Percentiles rank a stretch among this genome's conserved stretches.
phyloP scores from a whole-genome alignment of 2,888 invertebrate species.

The Rhingia campestris region DNA sequence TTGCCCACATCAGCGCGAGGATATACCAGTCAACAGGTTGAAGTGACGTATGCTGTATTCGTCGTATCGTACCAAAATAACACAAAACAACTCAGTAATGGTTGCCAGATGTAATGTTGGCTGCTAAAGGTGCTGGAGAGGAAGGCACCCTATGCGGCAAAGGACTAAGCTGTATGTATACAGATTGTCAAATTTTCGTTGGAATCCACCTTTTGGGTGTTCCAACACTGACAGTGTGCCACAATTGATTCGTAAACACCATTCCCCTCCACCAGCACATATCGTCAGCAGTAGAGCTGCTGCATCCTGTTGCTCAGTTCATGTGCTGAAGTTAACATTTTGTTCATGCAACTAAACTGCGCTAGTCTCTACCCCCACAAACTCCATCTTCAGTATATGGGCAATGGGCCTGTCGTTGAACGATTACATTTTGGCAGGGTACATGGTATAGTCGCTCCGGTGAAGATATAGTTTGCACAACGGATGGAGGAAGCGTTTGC shows the following conservation, averaged over 20 bases:
- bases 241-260: slow-evolving; percentile 31
- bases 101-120: background rate
- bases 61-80: slow-evolving; percentile 21
- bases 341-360: slow-evolving; percentile 54
- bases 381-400: slow-evolving; percentile 3
- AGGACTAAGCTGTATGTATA: slow-evolving; percentile 44
- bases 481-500: slow-evolving; percentile 57
- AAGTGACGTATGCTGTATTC: slow-evolving; percentile 55
- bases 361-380: background rate
- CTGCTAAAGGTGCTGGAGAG: slow-evolving; percentile 11
- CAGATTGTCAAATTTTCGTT: slow-evolving; percentile 58
- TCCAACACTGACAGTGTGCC: slow-evolving; percentile 5
- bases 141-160: slow-evolving; percentile 11
- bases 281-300: background rate
- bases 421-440: slow-evolving; percentile 40
- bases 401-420: slow-evolving; percentile 39
- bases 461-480: slow-evolving; percentile 52
- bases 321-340: slow-evolving; percentile 54
- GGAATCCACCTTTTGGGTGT: slow-evolving; percentile 27
- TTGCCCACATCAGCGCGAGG: slow-evolving; percentile 10
- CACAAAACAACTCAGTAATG: slow-evolving; percentile 38
- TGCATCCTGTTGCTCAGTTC: slow-evolving; percentile 60
- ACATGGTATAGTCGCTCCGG: slow-evolving; percentile 7
- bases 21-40: slow-evolving; percentile 60
- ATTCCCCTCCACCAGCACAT: background rate